Percentiles rank a stretch among this genome's conserved stretches.
phyloP scores from a whole-genome alignment of 23 tunicate genomes.

The Styela clava region DNA sequence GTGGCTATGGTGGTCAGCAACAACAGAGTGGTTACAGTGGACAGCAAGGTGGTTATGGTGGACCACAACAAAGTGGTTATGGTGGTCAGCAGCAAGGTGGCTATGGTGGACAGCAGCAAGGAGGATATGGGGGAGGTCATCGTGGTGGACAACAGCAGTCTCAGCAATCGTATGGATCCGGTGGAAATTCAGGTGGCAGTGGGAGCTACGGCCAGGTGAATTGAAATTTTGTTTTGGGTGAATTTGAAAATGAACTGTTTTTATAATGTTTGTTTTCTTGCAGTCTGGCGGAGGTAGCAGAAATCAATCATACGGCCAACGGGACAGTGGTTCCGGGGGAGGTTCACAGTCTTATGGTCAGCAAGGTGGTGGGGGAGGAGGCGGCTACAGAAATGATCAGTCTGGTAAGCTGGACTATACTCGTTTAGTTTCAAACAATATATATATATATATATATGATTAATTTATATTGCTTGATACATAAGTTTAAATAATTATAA shows the following conservation, averaged over 20 bases:
- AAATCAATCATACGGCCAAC: constrained; percentile 2
- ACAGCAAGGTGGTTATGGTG: not conserved
- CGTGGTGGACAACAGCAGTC: constrained; percentile 5
- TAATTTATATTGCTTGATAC: no score
- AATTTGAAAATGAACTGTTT: not conserved
- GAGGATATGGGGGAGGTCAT: not conserved
- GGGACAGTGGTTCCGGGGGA: not conserved
- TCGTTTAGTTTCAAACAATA: not conserved
- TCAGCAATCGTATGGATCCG: constrained; percentile 17
- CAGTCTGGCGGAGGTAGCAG: not conserved
- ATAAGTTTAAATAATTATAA: no score
- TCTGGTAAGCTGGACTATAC: not conserved
- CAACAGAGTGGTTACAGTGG: not conserved
- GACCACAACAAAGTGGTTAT: constrained; percentile 17
- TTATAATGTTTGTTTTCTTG: not conserved
- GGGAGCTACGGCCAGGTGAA: not conserved
- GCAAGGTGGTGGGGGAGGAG: constrained; percentile 5
- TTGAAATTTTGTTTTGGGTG: not conserved
- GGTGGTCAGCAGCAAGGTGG: not conserved
- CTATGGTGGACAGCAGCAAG: not conserved
- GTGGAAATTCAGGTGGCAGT: not conserved
- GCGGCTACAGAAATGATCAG: not conserved
- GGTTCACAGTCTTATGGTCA: not conserved
- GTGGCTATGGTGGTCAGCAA: constrained; percentile 1
- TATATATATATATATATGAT: no score